A percentile compares a stretch with the other conserved stretches of the same genome.
Evolutionary conservation across 2,113 vertebrate genomes (phyloP).

Genomic region (Mustela lutreola): DNA sequence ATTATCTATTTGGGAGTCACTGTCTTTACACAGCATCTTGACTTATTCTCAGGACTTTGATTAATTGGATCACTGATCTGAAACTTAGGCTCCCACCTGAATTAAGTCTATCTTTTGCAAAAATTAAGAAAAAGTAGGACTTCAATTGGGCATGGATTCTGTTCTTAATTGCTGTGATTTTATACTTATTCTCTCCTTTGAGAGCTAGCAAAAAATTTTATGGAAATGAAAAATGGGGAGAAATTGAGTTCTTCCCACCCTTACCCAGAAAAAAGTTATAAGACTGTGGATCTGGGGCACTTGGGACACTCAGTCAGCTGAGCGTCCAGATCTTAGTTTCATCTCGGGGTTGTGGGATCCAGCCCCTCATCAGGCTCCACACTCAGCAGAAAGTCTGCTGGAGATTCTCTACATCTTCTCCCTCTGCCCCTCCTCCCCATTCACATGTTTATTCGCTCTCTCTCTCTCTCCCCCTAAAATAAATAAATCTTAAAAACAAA

Average conservation of each 20-base stretch:
- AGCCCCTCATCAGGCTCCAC: background rate
- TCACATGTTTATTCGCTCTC: background rate
- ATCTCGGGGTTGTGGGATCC: background rate
- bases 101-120: background rate
- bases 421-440: background rate
- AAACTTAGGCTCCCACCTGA: background rate
- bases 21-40: background rate
- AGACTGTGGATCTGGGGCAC: background rate
- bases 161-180: conserved; percentile 19
- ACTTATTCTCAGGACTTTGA: background rate
- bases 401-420: background rate
- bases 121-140: background rate
- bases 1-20: background rate
- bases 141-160: background rate
- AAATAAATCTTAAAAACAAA: background rate
- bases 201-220: background rate
- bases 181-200: background rate
- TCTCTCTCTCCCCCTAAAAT: background rate
- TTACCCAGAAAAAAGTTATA: background rate
- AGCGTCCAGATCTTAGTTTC: background rate
- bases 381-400: background rate
- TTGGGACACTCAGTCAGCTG: background rate
- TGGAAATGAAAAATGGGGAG: background rate
- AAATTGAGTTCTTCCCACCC: background rate
- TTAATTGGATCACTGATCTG: conserved; percentile 18